Evolutionary conservation across 2,797 vertebrate genomes (phyloP), one percentile per base, ranked within the genome.

Genomic region (Echeneis naucrates): DNA sequence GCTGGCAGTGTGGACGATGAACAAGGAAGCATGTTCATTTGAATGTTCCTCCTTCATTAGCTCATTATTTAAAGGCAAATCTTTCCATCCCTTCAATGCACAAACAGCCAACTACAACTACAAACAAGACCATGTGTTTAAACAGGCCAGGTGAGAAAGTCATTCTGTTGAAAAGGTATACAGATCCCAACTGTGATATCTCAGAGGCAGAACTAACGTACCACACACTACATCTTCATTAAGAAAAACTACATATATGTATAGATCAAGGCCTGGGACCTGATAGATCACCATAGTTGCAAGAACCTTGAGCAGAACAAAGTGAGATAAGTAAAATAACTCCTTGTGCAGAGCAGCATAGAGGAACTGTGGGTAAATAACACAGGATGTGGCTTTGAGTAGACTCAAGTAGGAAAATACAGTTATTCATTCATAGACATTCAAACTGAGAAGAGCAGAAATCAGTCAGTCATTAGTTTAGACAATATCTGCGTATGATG

Each of bases 301-400:
- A 30, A 62, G 52, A 55, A 57, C 27, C 45, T 50, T 60, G 53
- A 64, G 71, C 62, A 69, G 65, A 37, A 26, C 19, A 45, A 44
- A 37, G 24, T 56, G 13, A 30, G 12, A 33, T 9, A 35, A 44
- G 56, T 60, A 8, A 54, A 42, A 48, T 27, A 17, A 58, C 47
- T 69, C 55, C 51, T 33, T 61, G 42, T 60, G 55, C 61, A 73
- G 52, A 75, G 53, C 50, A 61, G 62, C 55, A 23, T 4, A 26
- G 35, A 59, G 21, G 69, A 44, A 51, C 8, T 56, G 71, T 58
- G 77, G 58, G 80, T 13, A 11, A 26, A 54, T 56, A 63, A 77
- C 56, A 87, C 82, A 85, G 83, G 80, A 91, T 71, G 82, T 85
- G 83, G 79, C 60, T 86, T 75, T 52, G 60, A 68, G 74, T 57